These are phyloP conservation scores for Diachasma alloeum DNA, from an alignment of 1,140 invertebrate genomes.

Conservation along the genomic window DNA sequence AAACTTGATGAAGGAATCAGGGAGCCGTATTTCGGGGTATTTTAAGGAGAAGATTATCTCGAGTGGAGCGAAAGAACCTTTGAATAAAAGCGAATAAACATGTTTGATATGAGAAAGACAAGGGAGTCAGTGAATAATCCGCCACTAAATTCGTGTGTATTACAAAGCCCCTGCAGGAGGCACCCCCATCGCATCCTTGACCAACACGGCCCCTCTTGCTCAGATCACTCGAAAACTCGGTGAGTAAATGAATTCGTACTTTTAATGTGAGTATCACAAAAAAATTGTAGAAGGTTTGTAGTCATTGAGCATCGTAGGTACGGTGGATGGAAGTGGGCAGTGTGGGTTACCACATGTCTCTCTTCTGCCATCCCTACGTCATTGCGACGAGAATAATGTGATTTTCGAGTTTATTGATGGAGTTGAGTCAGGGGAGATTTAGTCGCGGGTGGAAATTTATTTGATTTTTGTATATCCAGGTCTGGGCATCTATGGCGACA, in stretches of 20 bases:
- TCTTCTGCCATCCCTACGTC: background rate
- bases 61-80: background rate
- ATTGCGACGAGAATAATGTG: background rate
- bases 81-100: slow-evolving; percentile 6
- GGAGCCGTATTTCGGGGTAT: background rate
- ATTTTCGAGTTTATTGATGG: background rate
- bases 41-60: background rate
- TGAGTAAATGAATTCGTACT: slow-evolving; percentile 62
- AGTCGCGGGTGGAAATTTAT: slow-evolving; percentile 9
- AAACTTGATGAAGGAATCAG: background rate
- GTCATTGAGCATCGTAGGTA: background rate
- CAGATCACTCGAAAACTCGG: slow-evolving; percentile 73
- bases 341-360: background rate
- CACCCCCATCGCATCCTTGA: slow-evolving; percentile 73
- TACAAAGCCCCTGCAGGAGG: slow-evolving; percentile 66
- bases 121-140: slow-evolving; percentile 37
- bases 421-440: background rate
- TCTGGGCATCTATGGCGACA: slow-evolving; percentile 67
- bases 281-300: slow-evolving; percentile 6
- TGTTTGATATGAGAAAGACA: slow-evolving; percentile 20
- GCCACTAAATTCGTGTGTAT: slow-evolving; percentile 67
- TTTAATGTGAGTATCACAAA: slow-evolving; percentile 14
- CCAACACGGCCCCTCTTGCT: slow-evolving; percentile 74
- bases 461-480: slow-evolving; percentile 45
- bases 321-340: background rate